Evolutionary conservation across 92 coral and sea anemone genomes (phyloP).

Genomic region (Parazoanthus darwini): DNA sequence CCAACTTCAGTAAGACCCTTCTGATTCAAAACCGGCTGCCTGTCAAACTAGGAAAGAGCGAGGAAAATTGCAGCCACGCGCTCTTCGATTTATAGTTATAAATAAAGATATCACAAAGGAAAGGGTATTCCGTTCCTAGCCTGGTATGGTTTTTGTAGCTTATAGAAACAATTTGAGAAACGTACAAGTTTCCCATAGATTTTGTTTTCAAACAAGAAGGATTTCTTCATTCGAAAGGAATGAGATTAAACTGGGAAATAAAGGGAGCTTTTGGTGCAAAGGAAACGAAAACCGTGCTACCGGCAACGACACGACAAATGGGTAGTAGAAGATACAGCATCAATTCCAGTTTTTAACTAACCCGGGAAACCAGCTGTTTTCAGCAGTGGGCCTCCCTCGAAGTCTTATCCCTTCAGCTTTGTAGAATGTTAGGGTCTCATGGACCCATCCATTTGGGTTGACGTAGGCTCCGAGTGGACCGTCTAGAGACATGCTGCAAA

Average conservation of each 20-base stretch:
- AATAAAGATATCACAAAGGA: no score
- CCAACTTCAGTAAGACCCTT: background rate
- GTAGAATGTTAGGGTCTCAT: constrained; percentile 92
- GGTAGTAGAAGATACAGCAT: no score
- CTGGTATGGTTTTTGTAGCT: no score
- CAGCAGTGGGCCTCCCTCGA: constrained; percentile 85
- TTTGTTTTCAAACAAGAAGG: no score
- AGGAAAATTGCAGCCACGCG: background rate
- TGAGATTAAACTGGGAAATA: no score
- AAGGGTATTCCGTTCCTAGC: no score
- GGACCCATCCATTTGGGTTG: constrained; percentile 91
- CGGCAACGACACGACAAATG: no score
- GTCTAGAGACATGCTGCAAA: constrained; percentile 87
- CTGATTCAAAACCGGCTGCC: background rate
- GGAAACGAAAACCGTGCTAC: no score
- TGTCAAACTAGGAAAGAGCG: background rate
- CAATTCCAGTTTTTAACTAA: constrained; percentile 42
- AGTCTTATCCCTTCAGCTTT: constrained; percentile 82
- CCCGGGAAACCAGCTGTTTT: constrained; percentile 99
- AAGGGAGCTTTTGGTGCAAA: no score
- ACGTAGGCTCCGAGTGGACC: constrained; percentile 97
- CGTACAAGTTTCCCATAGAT: no score
- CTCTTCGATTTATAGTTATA: background rate
- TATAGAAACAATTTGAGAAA: no score
- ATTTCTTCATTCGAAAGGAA: no score